A percentile compares a stretch with the other conserved stretches of the same genome.
Evolutionary conservation across 2,888 invertebrate species (phyloP).

Genomic region (Eristalis tenax): DNA sequence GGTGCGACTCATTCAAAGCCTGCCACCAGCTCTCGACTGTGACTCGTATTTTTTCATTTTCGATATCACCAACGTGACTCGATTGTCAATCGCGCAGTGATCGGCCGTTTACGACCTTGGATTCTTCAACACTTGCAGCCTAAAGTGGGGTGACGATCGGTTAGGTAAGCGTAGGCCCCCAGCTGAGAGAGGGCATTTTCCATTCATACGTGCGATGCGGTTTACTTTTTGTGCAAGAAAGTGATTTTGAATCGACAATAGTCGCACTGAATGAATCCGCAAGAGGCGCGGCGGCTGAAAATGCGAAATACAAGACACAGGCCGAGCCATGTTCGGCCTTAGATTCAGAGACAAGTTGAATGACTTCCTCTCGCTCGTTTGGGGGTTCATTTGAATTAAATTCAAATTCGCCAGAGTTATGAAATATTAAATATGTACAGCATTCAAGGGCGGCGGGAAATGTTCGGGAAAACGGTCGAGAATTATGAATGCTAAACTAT

Average conservation of each 20-base stretch:
- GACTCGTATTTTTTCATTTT: neutral
- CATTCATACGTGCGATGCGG: constrained; percentile 11
- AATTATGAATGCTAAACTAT: neutral
- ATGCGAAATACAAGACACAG: neutral
- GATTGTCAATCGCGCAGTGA: neutral
- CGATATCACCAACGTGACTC: neutral
- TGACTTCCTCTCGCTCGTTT: neutral
- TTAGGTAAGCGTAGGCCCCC: neutral
- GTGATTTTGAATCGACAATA: neutral
- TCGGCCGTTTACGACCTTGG: neutral
- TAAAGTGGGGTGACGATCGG: neutral
- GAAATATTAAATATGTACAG: neutral
- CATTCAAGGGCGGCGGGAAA: neutral
- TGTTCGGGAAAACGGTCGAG: neutral
- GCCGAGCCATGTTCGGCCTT: neutral
- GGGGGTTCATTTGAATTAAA: neutral
- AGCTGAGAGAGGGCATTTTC: constrained; percentile 6
- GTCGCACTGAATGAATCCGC: neutral
- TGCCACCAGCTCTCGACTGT: neutral
- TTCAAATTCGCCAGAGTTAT: neutral
- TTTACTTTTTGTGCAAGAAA: constrained; percentile 3
- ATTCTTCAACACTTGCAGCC: neutral
- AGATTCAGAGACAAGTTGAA: neutral
- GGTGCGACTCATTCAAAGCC: neutral
- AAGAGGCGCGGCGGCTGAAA: neutral